Base-by-base conservation (phyloP, 2,797 vertebrate species). In the Siniperca undulata region DNA sequence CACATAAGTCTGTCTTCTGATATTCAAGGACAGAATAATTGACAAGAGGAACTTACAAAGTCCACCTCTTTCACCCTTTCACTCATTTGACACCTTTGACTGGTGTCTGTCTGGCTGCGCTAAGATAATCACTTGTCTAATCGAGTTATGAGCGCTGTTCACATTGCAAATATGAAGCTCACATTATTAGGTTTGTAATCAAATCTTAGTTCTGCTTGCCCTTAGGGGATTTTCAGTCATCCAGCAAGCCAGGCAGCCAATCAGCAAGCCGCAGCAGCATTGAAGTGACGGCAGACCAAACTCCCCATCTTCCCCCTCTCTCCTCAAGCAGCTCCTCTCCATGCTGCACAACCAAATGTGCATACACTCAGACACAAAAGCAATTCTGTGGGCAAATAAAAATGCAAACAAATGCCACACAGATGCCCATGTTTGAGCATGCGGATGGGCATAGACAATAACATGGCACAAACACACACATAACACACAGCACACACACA, bases 121-220 rank as follows among this genome's bases (percentile, higher is more conserved):
- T 78, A 44, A 86, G 88, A 86, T 89, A 88, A 92, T 94, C 85
- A 87, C 77, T 81, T 64, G 78, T 90, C 89, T 93, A 88, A 94
- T 93, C 59, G 58, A 78, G 88, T 93, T 89, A 84, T 73, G 81
- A 87, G 77, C 60, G 24, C 69, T 74, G 88, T 91, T 91, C 88
- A 86, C 86, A 16, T 90, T 82, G 89, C 85, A 88, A 92, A 93
- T 89, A 87, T 85, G 85, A 83, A 86, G 86, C 88, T 88, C 86
- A 77, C 81, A 66, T 91, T 94, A 94, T 93, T 93, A 90, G 89
- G 82, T 91, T 91, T 92, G 90, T 94, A 94, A 94, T 95, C 89
- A 93, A 95, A 92, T 92, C 86, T 78, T 88, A 92, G 91, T 86
- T 88, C 85, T 86, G 83, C 79, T 78, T 76, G 56, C 82, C 87